Percentiles rank a stretch among this genome's conserved stretches.
These are phyloP conservation scores for Rutpela maculata DNA, from an alignment of 2,888 invertebrate genomes.

Conservation along the genomic window DNA sequence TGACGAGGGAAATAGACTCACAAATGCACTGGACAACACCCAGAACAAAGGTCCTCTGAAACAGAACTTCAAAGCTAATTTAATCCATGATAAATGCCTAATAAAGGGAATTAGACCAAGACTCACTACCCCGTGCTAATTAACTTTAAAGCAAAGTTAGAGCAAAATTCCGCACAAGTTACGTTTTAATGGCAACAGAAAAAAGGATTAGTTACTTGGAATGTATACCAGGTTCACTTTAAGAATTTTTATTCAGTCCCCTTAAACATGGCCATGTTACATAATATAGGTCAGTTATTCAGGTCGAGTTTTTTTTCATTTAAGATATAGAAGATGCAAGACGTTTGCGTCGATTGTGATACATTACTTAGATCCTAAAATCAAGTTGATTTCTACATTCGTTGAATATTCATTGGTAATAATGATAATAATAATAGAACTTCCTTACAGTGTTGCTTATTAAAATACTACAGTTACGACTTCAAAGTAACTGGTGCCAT, in stretches of 20 bases:
- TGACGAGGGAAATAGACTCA: slow-evolving; percentile 11
- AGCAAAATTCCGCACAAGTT: slow-evolving; percentile 32
- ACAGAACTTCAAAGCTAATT: slow-evolving; percentile 44
- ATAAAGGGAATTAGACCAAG: slow-evolving; percentile 45
- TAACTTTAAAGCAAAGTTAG: slow-evolving; percentile 41
- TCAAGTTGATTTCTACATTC: too few relatives aligned
- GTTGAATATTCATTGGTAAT: too few relatives aligned
- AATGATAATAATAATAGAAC: too few relatives aligned
- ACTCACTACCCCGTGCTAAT: slow-evolving; percentile 41
- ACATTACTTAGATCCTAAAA: too few relatives aligned
- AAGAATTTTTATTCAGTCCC: background rate
- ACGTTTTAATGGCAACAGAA: slow-evolving; percentile 34
- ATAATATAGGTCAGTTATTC: too few relatives aligned
- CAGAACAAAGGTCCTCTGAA: slow-evolving; percentile 28
- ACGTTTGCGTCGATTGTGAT: too few relatives aligned
- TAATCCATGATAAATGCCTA: slow-evolving; percentile 45
- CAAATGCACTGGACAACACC: slow-evolving; percentile 38
- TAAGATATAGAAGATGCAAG: too few relatives aligned
- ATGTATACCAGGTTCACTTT: background rate
- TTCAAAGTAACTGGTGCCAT: too few relatives aligned
- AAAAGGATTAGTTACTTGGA: slow-evolving; percentile 21
- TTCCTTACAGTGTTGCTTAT: too few relatives aligned
- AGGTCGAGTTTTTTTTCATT: too few relatives aligned
- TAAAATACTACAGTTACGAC: too few relatives aligned
- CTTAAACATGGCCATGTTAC: too few relatives aligned